Percentiles rank a stretch among this genome's conserved stretches.
Conservation (phyloP, 2,113 vertebrate species). For the Seriola dumerili region DNA sequence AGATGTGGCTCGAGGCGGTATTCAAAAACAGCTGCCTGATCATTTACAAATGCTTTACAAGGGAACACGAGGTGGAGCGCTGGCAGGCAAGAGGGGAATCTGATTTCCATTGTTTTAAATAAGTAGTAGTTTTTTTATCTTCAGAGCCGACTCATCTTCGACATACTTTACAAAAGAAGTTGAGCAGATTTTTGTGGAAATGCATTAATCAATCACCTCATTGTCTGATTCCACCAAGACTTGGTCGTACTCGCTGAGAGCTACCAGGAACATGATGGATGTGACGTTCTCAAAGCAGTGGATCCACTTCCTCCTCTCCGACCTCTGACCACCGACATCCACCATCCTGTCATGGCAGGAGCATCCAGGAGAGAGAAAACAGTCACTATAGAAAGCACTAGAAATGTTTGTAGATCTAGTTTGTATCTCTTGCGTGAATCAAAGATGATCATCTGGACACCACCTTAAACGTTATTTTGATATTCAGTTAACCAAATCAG, state of each 20-base stretch:
- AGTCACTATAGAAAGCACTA: background rate
- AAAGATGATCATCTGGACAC: background rate
- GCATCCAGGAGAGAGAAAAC: conserved; percentile 10
- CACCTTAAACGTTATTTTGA: background rate
- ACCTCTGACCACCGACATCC: conserved; percentile 95
- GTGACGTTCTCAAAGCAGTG: conserved; percentile 99
- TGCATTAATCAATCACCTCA: conserved; percentile 86
- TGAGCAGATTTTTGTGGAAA: background rate
- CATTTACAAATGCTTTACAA: conserved; percentile 68
- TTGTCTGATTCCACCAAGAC: conserved; percentile 97
- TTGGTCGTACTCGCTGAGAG: conserved; percentile 98
- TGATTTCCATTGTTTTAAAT: conserved; percentile 64
- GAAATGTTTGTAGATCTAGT: background rate
- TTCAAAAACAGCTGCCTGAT: conserved; percentile 67
- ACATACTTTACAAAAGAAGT: background rate
- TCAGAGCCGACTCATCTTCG: conserved; percentile 6
- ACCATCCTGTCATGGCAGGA: conserved; percentile 90
- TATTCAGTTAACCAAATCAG: background rate
- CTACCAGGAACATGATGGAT: conserved; percentile 98
- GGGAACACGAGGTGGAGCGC: conserved; percentile 31
- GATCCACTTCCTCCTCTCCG: conserved; percentile 99
- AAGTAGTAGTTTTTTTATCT: conserved; percentile 27
- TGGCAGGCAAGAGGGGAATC: conserved; percentile 15
- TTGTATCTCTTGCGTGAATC: background rate
- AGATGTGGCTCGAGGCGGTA: conserved; percentile 23